Base-by-base conservation (phyloP, 2,113 vertebrate genomes). In the Tragulus kanchil region DNA sequence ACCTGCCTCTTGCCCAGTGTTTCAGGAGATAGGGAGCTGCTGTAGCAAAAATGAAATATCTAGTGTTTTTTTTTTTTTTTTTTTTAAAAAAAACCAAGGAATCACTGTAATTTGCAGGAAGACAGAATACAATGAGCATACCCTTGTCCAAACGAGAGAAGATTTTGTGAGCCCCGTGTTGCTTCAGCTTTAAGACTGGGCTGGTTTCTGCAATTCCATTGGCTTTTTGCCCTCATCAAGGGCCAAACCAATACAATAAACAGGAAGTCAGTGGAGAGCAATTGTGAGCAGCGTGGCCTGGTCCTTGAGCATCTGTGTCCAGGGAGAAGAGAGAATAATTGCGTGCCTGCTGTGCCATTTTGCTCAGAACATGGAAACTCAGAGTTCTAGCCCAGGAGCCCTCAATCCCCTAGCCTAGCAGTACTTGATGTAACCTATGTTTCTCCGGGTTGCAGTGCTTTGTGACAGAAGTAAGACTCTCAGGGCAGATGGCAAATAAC, bases 41-140 rank as follows among this genome's bases (percentile, higher is more conserved):
- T 36, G 94, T 92, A 97, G 95, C 97, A 96, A 97, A 94, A 96
- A 97, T 83, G 77, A 98, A 98, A 97, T 97, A 96, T 97, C 95
- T 96, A 50, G 42, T 95, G 97, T 95, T 31, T 54, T 97, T 95
- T 73, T 31, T n/a, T 62, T 96, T 94, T 67, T 36, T 36, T 36
- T 36, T 36, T 36, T 36, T 36, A 2, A 36, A 36, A 25, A 97
- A 97, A 94, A 62, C 67, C n/a, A 28, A 98, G 98, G 89, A 97
- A 97, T 98, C 97, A 97, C 98, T 98, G 97, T 98, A 28, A 96
- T 96, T 98, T 98, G 96, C 95, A 93, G 98, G 90, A 96, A 95
- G 52, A 96, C 84, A 95, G 93, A 98, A 97, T 96, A 96, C 90
- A 98, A 98, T 98, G 97, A 98, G 98, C 98, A 98, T 96, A 94